A percentile compares a stretch with the other conserved stretches of the same genome.
phyloP scores from a whole-genome alignment of 2,888 invertebrate genomes.

The Drosophila meridionalis region DNA sequence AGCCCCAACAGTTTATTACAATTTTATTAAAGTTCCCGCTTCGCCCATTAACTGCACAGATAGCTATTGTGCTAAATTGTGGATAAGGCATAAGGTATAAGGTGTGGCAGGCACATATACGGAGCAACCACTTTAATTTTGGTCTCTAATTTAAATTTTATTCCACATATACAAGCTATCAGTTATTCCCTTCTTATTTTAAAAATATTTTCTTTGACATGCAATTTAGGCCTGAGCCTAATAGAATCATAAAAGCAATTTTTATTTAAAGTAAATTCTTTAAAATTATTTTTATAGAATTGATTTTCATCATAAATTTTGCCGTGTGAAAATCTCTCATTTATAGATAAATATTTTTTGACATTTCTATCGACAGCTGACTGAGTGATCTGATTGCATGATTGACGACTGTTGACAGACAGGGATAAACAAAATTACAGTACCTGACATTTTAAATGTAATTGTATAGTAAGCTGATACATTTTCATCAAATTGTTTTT shows the following conservation, averaged over 20 bases:
- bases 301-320: neutral
- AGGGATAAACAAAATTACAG: neutral
- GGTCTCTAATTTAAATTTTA: neutral
- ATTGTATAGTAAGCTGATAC: neutral
- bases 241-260: neutral
- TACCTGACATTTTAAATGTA: neutral
- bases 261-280: neutral
- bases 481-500: neutral
- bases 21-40: constrained; percentile 18
- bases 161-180: neutral
- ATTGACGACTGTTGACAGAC: constrained; percentile 4
- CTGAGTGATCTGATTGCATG: neutral
- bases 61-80: constrained; percentile 21
- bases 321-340: neutral
- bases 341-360: neutral
- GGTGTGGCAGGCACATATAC: constrained; percentile 49
- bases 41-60: constrained; percentile 24
- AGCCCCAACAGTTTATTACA: constrained; percentile 35
- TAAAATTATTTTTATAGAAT: neutral
- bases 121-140: neutral
- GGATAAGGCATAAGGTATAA: neutral
- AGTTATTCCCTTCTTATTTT: neutral
- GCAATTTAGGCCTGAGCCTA: neutral
- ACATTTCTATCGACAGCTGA: neutral
- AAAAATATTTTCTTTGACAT: neutral